Evolutionary conservation across 2,113 vertebrate genomes (phyloP), one percentile per base, ranked within the genome.

Genomic region (Rhinogobius similis): DNA sequence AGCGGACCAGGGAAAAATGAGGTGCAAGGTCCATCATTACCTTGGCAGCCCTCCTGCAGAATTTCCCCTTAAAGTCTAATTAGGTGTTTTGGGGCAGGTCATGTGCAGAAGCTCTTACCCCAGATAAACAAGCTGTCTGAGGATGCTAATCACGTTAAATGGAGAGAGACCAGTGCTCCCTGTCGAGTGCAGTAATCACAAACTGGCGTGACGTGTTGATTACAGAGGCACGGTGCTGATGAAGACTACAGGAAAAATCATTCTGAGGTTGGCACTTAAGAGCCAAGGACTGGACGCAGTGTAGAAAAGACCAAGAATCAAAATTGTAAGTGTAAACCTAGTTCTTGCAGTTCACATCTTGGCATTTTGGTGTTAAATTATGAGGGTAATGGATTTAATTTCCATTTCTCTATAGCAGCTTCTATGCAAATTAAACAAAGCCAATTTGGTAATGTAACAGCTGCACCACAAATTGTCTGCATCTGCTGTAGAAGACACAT

Each of bases 101-200:
- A 76, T 77, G 80, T 77, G 70, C 71, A 52, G 58, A 66, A 70
- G 76, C 81, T 72, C 83, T 86, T 85, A 79, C 32, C 84, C 83
- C 70, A 70, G 66, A 86, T 82, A 83, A 86, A 85, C 84, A 85
- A 76, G 78, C 70, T 69, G n/a, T 73, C 70, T 69, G 65, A 85
- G 76, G 82, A 82, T 76, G 73, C 74, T 76, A 90, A 89, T 90
- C 88, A 86, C 66, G 84, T 70, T 62, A 64, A 75, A 67, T 68
- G 83, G 77, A 68, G 63, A 67, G 63, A 59, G 70, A 72, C 63
- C 58, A 52, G 65, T 41, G 74, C 69, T 82, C 74, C 78, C 81
- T 16, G 69, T 76, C 24, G 90, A 78, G 70, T 55, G 77, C 48
- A 11, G 66, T 84, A 79, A 86, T 88, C 65, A 82, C 77, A 75